Evolutionary conservation across 2,113 vertebrate genomes (phyloP).

Genomic region (Epinephelus cyanopodus): DNA sequence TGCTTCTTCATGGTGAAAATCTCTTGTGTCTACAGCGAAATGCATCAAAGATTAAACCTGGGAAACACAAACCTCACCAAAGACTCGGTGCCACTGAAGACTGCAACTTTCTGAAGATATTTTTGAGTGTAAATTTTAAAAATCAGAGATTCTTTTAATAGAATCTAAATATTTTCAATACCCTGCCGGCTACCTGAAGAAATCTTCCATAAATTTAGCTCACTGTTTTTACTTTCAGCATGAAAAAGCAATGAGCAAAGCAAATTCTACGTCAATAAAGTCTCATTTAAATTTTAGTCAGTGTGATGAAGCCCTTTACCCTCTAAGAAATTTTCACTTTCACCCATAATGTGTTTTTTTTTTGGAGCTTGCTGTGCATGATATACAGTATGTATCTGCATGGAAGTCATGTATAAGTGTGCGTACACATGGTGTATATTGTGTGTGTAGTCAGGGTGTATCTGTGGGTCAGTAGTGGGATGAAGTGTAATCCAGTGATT

Average conservation of each 20-base stretch:
- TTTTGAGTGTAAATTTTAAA: background rate
- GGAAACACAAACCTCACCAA: conserved; percentile 13
- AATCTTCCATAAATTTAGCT: background rate
- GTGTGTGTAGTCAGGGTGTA: conserved; percentile 28
- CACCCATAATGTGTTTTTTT: conserved; percentile 5
- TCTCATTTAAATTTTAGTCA: conserved; percentile 10
- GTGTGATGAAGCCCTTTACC: conserved; percentile 13
- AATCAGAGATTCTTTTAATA: background rate
- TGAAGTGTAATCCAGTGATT: conserved; percentile 70
- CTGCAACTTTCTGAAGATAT: background rate
- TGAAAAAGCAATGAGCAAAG: background rate
- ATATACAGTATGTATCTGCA: background rate
- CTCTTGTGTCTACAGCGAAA: conserved; percentile 10
- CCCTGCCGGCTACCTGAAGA: background rate
- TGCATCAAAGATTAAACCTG: background rate
- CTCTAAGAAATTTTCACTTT: background rate
- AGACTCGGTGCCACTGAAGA: background rate
- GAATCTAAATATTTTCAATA: background rate
- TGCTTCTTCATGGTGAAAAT: conserved; percentile 3
- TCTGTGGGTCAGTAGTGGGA: conserved; percentile 61
- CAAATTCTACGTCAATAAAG: background rate
- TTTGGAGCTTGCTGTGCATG: background rate
- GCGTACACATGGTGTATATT: background rate
- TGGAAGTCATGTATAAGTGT: background rate
- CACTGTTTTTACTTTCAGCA: background rate